Evolutionary conservation across 2,888 invertebrate genomes (phyloP).

Genomic region (Drosophila recens): DNA sequence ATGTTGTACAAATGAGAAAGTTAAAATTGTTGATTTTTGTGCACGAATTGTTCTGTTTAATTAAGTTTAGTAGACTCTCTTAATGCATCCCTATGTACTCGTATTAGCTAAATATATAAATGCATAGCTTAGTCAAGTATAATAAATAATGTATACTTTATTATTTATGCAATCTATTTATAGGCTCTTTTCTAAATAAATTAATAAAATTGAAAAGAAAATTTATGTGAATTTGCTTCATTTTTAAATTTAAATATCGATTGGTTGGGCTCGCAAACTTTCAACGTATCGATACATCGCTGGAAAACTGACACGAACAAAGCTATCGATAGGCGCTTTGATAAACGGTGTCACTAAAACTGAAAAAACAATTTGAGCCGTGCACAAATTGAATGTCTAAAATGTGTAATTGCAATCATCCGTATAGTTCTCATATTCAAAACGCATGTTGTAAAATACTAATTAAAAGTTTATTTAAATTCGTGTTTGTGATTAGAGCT

Average conservation of each 20-base stretch:
- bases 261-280: not conserved
- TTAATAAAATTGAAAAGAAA: slow-evolving; percentile 60
- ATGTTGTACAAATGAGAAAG: slow-evolving; percentile 47
- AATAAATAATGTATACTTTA: slow-evolving; percentile 58
- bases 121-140: slow-evolving; percentile 59
- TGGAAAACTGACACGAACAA: not conserved
- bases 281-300: slow-evolving; percentile 17
- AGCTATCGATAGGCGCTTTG: slow-evolving; percentile 19
- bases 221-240: not conserved
- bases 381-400: too few species aligned
- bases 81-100: slow-evolving; percentile 58
- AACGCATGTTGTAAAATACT: not conserved
- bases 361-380: not conserved
- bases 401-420: too few species aligned
- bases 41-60: slow-evolving; percentile 53
- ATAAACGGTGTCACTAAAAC: not conserved
- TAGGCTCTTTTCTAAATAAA: slow-evolving; percentile 61
- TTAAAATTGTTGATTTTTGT: slow-evolving; percentile 29
- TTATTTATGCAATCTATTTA: slow-evolving; percentile 73
- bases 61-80: slow-evolving; percentile 58
- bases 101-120: slow-evolving; percentile 69
- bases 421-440: not conserved
- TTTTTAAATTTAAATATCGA: slow-evolving; percentile 12
- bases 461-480: not conserved
- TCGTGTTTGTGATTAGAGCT: not conserved